phyloP scores from a whole-genome alignment of 2,797 vertebrate genomes.

The Dendrocincla tyrannina region DNA sequence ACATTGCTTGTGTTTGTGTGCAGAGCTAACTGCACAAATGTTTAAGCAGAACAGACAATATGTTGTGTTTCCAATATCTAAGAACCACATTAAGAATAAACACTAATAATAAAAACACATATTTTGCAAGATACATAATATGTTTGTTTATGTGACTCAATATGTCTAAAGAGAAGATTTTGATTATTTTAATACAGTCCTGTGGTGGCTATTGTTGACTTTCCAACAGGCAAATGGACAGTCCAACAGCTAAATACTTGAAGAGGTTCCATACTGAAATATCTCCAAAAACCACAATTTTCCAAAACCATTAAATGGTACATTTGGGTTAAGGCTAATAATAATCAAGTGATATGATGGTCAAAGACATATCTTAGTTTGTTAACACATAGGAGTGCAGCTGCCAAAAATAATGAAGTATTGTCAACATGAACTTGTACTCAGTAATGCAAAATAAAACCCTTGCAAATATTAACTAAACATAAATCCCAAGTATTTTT shows the following conservation, averaged over 20 bases:
- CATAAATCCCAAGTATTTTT: not conserved
- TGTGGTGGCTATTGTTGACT: conserved; percentile 22
- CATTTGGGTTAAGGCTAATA: not conserved
- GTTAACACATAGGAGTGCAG: conserved; percentile 35
- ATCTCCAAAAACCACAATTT: conserved; percentile 1
- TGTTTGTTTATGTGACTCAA: conserved; percentile 28
- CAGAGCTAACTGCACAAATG: conserved; percentile 21
- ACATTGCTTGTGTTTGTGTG: not conserved
- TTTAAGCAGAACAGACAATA: not conserved
- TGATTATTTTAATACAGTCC: not conserved
- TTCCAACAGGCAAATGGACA: not conserved
- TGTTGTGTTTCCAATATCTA: conserved; percentile 2
- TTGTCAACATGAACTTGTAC: conserved; percentile 50
- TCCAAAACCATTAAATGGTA: not conserved
- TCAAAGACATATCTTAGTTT: conserved; percentile 52
- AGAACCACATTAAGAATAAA: conserved; percentile 16
- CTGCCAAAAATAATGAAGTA: conserved; percentile 53
- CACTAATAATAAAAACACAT: conserved; percentile 11
- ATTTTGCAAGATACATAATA: conserved; percentile 30
- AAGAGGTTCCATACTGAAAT: not conserved
- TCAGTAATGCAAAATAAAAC: conserved; percentile 28
- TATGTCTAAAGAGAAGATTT: not conserved
- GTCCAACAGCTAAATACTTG: not conserved
- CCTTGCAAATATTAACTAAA: conserved; percentile 35
- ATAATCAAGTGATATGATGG: conserved; percentile 26